Base-by-base conservation (phyloP, 2,888 invertebrate genomes). In the Dione juno region DNA sequence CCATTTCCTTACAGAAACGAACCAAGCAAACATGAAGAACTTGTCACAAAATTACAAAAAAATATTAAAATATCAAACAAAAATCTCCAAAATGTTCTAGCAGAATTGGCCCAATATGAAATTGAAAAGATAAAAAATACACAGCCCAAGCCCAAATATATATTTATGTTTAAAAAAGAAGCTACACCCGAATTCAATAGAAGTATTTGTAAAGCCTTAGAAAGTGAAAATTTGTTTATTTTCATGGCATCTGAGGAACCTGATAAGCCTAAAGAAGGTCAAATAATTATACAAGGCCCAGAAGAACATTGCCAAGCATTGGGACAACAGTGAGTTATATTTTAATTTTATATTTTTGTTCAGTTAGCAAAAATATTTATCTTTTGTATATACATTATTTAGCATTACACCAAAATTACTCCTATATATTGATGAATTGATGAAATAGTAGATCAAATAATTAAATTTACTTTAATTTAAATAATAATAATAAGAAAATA, bases 131-230 rank as follows among this genome's bases (percentile, higher is more conserved):
- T 96, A 45, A 95, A 94, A 79, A 81, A 78, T 16, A 72, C 81
- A 0, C 74, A 82, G 0, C 92, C 94, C 0, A 82, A 86, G 67
- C 95, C 95, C 0, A 94, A 94, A 79, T 96, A 93, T 79, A 88
- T 94, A 72, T 90, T 90, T 41, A 83, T 95, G 79, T 95, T 94
- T 79, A 94, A 96, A 75, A 96, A 95, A 78, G 97, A 97, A 81
- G 97, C 96, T 0, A 97, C 97, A 76, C 94, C 95, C 8, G 97
- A 97, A 79, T 97, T 96, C 79, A 95, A 96, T 82, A 94, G 95
- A 74, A 93, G 93, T 28, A 93, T 97, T 70, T 90, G 96, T 16
- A 95, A 95, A 76, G 95, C 95, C 74, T 82, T 96, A 65, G 95
- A 94, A 53, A 92, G 88, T 0, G 88, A 88, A 78, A 93, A 89